phyloP scores from a whole-genome alignment of 30 jellyfish, hydroid and myxozoan genomes.

The Cassiopea xamachana region DNA sequence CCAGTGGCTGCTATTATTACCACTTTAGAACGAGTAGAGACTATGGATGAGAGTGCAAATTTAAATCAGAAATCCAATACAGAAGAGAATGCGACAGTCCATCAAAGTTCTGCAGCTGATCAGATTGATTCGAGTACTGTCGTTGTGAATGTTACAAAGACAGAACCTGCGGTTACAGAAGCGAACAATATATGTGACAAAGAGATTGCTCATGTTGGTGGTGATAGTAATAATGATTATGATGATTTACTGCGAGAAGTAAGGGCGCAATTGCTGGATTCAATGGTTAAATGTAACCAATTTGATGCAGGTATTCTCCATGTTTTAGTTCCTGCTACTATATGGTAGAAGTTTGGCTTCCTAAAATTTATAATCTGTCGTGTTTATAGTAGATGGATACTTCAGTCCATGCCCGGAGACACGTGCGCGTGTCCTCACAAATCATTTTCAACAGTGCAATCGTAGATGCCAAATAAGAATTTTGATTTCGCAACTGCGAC shows the following conservation, averaged over 20 bases:
- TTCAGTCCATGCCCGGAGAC: too few species aligned
- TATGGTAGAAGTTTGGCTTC: neutral
- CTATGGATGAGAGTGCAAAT: neutral
- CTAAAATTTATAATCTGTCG: too few species aligned
- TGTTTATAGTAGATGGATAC: too few species aligned
- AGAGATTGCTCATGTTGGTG: neutral
- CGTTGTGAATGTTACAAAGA: constrained; percentile 1
- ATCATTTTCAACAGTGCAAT: too few species aligned
- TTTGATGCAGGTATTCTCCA: neutral
- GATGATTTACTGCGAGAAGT: constrained; percentile 19
- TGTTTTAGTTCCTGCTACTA: neutral
- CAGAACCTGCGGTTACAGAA: neutral
- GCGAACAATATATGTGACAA: neutral
- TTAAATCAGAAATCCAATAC: neutral
- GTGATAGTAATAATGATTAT: constrained; percentile 9
- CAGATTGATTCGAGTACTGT: neutral
- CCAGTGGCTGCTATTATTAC: neutral
- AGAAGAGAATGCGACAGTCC: neutral
- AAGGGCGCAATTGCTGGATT: constrained; percentile 27
- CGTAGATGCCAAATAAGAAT: too few species aligned
- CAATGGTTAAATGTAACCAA: constrained; percentile 7
- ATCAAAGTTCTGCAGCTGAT: neutral
- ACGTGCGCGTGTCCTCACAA: too few species aligned
- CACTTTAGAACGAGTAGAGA: neutral
- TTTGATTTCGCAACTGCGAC: too few species aligned